These are phyloP conservation scores for Rhaphigaster nebulosa DNA, from an alignment of 2,888 invertebrate species.

Conservation along the genomic window DNA sequence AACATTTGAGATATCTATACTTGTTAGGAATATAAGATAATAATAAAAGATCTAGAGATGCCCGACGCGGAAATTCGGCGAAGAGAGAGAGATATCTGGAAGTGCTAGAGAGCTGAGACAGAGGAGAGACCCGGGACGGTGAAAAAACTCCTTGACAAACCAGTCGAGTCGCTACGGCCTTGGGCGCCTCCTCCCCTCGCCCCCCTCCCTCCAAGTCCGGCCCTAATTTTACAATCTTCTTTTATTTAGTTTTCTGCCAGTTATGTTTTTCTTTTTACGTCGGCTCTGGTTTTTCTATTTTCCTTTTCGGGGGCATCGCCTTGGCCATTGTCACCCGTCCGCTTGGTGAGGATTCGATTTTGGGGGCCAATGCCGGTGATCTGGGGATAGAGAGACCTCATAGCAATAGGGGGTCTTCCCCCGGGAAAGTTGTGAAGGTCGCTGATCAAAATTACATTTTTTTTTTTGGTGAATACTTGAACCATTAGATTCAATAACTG, in stretches of 20 bases:
- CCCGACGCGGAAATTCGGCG: no score
- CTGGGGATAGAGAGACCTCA: no score
- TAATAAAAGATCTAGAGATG: no score
- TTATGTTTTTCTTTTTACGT: conserved; percentile 33
- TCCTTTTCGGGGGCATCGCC: conserved; percentile 5
- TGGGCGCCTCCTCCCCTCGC: background rate
- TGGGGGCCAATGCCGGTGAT: no score
- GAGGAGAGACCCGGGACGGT: background rate
- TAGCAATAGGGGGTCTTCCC: no score
- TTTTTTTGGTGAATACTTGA: no score
- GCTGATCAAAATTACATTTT: no score
- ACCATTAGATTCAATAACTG: no score
- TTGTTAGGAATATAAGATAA: no score
- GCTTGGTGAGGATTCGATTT: background rate
- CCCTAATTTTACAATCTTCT: conserved; percentile 29
- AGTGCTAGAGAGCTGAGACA: background rate
- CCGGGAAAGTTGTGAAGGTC: no score
- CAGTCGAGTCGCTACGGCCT: background rate
- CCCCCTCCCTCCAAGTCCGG: background rate
- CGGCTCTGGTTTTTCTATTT: background rate
- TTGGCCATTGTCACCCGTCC: background rate
- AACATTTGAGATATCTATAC: no score
- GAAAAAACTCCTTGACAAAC: conserved; percentile 26
- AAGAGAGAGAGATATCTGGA: no score
- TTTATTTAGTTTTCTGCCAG: conserved; percentile 6